A percentile compares a stretch with the other conserved stretches of the same genome.
phyloP scores from a whole-genome alignment of 2,113 vertebrate species.

The Gambusia holbrooki region DNA sequence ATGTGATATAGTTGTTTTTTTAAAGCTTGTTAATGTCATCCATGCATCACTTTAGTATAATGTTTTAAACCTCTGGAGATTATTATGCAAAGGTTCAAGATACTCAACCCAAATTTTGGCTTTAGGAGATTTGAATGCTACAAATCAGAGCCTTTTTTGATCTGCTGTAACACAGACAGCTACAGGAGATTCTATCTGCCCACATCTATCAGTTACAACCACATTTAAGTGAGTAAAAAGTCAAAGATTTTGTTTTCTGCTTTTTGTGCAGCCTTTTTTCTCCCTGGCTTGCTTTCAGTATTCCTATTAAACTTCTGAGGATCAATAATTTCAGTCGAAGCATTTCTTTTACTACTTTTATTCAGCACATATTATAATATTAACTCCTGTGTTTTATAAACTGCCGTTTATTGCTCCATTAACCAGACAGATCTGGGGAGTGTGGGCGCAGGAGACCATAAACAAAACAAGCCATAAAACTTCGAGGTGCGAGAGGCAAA shows the following conservation, averaged over 20 bases:
- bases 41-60: no score
- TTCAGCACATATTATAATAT: constrained; percentile 35
- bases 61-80: no score
- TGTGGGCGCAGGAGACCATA: constrained; percentile 23
- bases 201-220: not conserved
- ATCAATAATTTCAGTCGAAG: constrained; percentile 24
- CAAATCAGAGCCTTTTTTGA: no score
- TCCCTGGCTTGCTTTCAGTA: not conserved
- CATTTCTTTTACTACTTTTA: constrained; percentile 25
- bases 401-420: constrained; percentile 53
- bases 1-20: no score
- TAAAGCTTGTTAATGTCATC: no score
- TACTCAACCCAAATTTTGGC: no score
- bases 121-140: no score
- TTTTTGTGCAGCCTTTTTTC: not conserved
- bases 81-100: no score
- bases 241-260: not conserved
- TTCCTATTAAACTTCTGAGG: constrained; percentile 30
- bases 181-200: no score
- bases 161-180: no score
- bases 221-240: not conserved
- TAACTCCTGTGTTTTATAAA: constrained; percentile 46
- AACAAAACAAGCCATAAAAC: constrained; percentile 35
- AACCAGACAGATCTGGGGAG: constrained; percentile 32
- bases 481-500: constrained; percentile 26